Evolutionary conservation across 2,797 vertebrate species (phyloP).

Genomic region (Adrianichthys oophorus): DNA sequence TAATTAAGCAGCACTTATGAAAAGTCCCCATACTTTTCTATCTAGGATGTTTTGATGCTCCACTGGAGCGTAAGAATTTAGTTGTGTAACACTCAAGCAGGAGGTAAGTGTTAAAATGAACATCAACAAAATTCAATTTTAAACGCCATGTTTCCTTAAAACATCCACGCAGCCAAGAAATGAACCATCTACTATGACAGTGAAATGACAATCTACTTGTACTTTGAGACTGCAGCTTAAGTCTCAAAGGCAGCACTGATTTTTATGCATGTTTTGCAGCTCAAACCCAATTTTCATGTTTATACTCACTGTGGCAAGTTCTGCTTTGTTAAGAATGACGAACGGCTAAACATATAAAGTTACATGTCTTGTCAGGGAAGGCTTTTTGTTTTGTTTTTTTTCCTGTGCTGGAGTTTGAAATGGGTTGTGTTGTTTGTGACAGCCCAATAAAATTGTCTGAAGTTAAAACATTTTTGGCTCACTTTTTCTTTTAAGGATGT

Average conservation of each 20-base stretch:
- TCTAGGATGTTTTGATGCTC: background rate
- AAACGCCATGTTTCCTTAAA: conserved; percentile 7
- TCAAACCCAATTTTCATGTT: conserved; percentile 47
- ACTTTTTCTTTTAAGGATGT: conserved; percentile 13
- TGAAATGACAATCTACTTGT: conserved; percentile 4
- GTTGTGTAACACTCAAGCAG: conserved; percentile 4
- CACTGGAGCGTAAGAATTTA: background rate
- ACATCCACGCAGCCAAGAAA: conserved; percentile 21
- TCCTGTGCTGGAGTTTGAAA: conserved; percentile 32
- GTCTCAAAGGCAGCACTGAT: conserved; percentile 26
- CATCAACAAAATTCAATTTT: conserved; percentile 15
- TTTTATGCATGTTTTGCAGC: conserved; percentile 44
- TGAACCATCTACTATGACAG: conserved; percentile 4
- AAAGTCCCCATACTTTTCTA: background rate
- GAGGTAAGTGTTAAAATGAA: conserved; percentile 10
- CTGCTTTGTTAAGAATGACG: conserved; percentile 58
- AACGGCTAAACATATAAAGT: conserved; percentile 52
- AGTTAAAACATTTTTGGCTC: conserved; percentile 33
- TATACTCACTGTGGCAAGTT: conserved; percentile 52
- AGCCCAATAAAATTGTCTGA: conserved; percentile 52
- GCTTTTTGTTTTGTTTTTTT: conserved; percentile 16
- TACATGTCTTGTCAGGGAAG: conserved; percentile 51
- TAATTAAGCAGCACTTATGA: background rate
- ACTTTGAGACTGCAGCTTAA: conserved; percentile 15
- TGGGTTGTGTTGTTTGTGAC: conserved; percentile 48